Conservation (phyloP, 2,113 vertebrate genomes). For the Numenius arquata region DNA sequence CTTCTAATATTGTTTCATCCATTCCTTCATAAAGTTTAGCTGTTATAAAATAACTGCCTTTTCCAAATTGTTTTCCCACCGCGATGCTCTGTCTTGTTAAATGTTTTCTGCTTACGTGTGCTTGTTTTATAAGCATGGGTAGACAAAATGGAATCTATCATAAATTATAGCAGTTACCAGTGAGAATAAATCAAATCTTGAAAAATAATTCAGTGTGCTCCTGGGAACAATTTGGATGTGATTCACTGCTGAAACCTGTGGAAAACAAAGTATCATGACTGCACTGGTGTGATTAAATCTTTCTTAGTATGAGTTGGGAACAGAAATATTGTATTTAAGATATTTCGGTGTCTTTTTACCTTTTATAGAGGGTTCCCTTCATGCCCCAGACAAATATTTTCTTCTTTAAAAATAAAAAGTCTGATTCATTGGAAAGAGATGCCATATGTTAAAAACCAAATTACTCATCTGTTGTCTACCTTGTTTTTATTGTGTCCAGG, state of each 20-base stretch:
- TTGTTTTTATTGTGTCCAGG: not conserved
- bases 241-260: constrained; percentile 43
- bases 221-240: constrained; percentile 49
- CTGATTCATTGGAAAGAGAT: not conserved
- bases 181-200: constrained; percentile 57
- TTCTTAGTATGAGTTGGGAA: not conserved
- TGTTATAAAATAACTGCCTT: not conserved
- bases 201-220: constrained; percentile 42
- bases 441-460: not conserved
- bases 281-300: not conserved
- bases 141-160: constrained; percentile 25
- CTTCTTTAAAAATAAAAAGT: not conserved
- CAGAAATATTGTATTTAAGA: not conserved
- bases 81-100: not conserved
- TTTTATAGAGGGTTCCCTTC: not conserved
- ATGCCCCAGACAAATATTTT: not conserved
- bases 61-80: not conserved
- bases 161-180: constrained; percentile 47
- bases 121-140: constrained; percentile 42
- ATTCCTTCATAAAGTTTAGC: not conserved
- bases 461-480: not conserved
- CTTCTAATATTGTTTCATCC: not conserved
- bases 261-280: constrained; percentile 34
- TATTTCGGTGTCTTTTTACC: not conserved
- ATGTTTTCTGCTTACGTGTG: constrained; percentile 4